Evolutionary conservation across 2,797 vertebrate species (phyloP).

Genomic region (Ctenosaura bakeri): DNA sequence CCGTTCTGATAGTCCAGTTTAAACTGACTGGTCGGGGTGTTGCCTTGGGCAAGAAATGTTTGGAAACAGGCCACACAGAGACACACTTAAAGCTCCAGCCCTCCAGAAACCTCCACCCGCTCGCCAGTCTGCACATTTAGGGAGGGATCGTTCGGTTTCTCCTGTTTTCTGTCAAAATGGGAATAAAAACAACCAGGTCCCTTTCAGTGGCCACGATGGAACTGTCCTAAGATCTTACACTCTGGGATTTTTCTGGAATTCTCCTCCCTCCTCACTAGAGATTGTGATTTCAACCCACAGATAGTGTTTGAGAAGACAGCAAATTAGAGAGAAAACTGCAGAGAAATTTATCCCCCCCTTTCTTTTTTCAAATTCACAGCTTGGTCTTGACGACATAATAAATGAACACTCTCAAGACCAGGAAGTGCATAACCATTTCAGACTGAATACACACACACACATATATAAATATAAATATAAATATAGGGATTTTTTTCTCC

Average conservation of each 20-base stretch:
- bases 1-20: no score
- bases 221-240: constrained; percentile 47
- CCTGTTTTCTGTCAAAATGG: constrained; percentile 27
- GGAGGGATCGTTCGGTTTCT: background rate
- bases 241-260: constrained; percentile 78
- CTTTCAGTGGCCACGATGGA: constrained; percentile 55
- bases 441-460: constrained; percentile 55
- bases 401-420: constrained; percentile 74
- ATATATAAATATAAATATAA: no score
- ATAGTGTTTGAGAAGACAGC: constrained; percentile 80
- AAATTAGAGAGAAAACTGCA: constrained; percentile 76
- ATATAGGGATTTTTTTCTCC: constrained; percentile 69
- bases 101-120: no score
- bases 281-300: constrained; percentile 79
- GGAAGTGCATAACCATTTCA: constrained; percentile 68
- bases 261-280: constrained; percentile 70
- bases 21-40: no score
- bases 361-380: constrained; percentile 66
- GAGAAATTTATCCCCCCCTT: constrained; percentile 70
- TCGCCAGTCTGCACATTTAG: no score
- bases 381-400: constrained; percentile 80
- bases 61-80: no score
- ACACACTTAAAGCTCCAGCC: no score
- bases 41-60: no score
- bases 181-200: constrained; percentile 53